Conservation (phyloP, 2,113 vertebrate genomes). For the Aldabrachelys gigantea region DNA sequence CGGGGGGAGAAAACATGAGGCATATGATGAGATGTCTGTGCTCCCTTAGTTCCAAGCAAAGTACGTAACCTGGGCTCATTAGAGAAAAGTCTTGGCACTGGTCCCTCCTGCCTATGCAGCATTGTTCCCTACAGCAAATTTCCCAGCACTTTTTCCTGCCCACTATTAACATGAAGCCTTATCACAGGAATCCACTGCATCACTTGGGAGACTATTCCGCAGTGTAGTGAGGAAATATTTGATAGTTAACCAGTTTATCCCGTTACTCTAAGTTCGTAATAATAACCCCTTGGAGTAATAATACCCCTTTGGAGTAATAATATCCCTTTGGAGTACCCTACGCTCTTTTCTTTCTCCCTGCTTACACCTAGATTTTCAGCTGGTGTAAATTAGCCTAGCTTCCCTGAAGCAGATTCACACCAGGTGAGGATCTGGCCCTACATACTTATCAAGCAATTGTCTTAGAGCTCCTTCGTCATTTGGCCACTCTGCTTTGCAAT, state of each 20-base stretch:
- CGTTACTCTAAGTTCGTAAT: background rate
- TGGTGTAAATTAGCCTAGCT: background rate
- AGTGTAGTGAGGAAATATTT: background rate
- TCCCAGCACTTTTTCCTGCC: background rate
- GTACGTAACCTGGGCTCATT: background rate
- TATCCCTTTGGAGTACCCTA: background rate
- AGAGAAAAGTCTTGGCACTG: background rate
- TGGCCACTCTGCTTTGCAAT: background rate
- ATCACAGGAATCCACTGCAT: background rate
- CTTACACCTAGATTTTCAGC: background rate
- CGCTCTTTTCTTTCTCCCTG: background rate
- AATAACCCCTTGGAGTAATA: no score
- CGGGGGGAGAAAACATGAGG: background rate
- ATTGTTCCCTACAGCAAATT: background rate
- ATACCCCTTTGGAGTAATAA: no score
- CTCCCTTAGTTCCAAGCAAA: background rate
- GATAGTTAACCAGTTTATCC: background rate
- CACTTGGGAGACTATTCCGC: background rate
- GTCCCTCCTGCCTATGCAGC: background rate
- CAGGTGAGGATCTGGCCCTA: background rate
- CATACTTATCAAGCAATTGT: background rate
- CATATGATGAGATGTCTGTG: background rate
- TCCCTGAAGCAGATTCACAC: background rate
- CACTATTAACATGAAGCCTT: background rate
- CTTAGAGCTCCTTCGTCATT: background rate